Percentiles rank a stretch among this genome's conserved stretches.
These are phyloP conservation scores for Heloderma charlesbogerti DNA, from an alignment of 2,113 vertebrate genomes.

Conservation along the genomic window DNA sequence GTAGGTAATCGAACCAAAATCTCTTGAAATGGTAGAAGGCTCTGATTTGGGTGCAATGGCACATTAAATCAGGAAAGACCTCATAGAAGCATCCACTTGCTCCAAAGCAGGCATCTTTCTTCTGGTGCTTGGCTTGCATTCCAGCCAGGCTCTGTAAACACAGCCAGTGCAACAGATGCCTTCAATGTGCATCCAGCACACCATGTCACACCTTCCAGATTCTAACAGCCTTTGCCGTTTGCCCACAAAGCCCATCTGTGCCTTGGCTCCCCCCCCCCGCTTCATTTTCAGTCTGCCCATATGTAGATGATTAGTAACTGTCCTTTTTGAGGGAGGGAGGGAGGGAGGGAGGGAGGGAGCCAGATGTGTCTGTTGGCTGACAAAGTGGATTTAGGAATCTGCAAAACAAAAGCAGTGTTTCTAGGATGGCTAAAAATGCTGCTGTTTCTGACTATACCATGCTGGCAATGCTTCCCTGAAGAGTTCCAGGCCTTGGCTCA, in stretches of 20 bases:
- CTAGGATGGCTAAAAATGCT: constrained; percentile 31
- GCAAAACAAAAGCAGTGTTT: background rate
- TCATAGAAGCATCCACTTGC: background rate
- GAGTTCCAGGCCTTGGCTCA: background rate
- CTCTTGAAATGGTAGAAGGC: background rate
- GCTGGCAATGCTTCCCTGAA: background rate
- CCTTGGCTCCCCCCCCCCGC: constrained; percentile 13
- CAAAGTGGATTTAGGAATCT: constrained; percentile 30
- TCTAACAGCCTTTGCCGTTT: constrained; percentile 43
- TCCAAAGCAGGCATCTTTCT: constrained; percentile 10
- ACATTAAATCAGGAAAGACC: constrained; percentile 30
- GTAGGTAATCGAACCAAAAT: background rate
- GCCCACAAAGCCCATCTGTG: background rate
- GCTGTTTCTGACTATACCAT: background rate
- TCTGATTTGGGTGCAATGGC: background rate
- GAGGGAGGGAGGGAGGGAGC: constrained; percentile 38
- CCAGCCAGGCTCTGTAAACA: constrained; percentile 53
- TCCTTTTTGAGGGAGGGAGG: constrained; percentile 44
- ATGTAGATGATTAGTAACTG: constrained; percentile 42
- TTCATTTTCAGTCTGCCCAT: constrained; percentile 44
- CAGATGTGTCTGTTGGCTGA: constrained; percentile 26
- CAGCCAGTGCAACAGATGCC: constrained; percentile 42
- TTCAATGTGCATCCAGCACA: constrained; percentile 26
- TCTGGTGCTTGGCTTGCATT: background rate
- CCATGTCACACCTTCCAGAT: background rate